Evolutionary conservation across 2,797 vertebrate species (phyloP), one percentile per base, ranked within the genome.

Genomic region (Steatocranus sp.): DNA sequence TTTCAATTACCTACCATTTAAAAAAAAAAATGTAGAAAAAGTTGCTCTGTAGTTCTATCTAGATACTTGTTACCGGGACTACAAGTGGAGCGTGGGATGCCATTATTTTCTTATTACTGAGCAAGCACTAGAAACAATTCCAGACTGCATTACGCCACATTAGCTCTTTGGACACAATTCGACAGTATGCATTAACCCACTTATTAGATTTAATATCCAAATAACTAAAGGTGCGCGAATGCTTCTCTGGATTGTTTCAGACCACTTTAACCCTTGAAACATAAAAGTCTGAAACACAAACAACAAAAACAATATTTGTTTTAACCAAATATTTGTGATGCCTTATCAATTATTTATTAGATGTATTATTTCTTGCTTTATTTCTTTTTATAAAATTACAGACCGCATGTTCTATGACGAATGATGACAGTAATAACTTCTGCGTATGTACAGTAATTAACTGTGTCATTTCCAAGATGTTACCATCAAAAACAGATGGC

Each of bases 401-500:
- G 36, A 43, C 14, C 7, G 8, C 20, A 17, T 43, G 38, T 70
- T 43, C 63, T 17, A 15, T 38, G 3, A 6, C 20, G 2, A 34
- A n/a, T 58, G 56, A 34, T 58, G 0, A 58, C 30, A 32, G 30
- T 11, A 4, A n/a, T n/a, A 34, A 18, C 3, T 23, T 20, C 3
- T 30, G 11, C 27, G 68, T 20, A 7, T 17, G 34, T 46, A 61
- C 56, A 5, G 11, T 32, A 18, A 81, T n/a, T n/a, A n/a, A n/a
- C n/a, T n/a, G n/a, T n/a, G n/a, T n/a, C n/a, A n/a, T 54, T 70
- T 53, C 79, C 48, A 5, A 4, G 7, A 50, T 77, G 6, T 74
- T 27, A 10, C n/a, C 18, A 10, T 81, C 88, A 20, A 54, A 49
- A 68, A 86, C 49, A 41, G 6, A 88, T 74, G 75, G 23, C 25